phyloP scores from a whole-genome alignment of 2,888 invertebrate species.

The Lottia gigantea region DNA sequence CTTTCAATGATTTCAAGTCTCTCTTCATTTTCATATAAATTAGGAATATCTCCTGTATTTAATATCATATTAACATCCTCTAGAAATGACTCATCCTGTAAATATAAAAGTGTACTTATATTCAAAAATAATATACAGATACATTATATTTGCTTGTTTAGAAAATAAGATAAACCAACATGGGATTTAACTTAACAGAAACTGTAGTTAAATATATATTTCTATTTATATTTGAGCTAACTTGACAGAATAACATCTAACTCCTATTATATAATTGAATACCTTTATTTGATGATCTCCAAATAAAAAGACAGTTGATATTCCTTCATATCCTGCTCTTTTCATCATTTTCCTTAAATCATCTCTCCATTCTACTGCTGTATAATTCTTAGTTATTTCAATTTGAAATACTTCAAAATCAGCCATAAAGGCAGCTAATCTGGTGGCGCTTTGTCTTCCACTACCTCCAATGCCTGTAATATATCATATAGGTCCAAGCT shows the following conservation, averaged over 20 bases:
- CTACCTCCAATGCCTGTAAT: constrained; percentile 65
- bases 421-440: constrained; percentile 65
- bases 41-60: constrained; percentile 68
- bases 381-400: constrained; percentile 67
- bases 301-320: constrained; percentile 65
- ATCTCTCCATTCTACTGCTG: constrained; percentile 63
- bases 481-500: too few species aligned
- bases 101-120: constrained; percentile 8
- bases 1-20: constrained; percentile 67
- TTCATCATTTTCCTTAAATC: constrained; percentile 64
- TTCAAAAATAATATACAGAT: too few species aligned
- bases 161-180: too few species aligned
- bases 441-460: constrained; percentile 65
- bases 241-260: too few species aligned
- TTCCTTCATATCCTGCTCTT: constrained; percentile 62
- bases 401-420: constrained; percentile 68
- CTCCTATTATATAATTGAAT: background rate
- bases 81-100: constrained; percentile 65
- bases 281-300: constrained; percentile 68
- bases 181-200: too few species aligned
- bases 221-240: too few species aligned
- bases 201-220: too few species aligned
- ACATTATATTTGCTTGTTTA: too few species aligned
- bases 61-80: constrained; percentile 68
- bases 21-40: constrained; percentile 67